Conservation (phyloP, 2,888 invertebrate species). For the Limnephilus rhombicus region DNA sequence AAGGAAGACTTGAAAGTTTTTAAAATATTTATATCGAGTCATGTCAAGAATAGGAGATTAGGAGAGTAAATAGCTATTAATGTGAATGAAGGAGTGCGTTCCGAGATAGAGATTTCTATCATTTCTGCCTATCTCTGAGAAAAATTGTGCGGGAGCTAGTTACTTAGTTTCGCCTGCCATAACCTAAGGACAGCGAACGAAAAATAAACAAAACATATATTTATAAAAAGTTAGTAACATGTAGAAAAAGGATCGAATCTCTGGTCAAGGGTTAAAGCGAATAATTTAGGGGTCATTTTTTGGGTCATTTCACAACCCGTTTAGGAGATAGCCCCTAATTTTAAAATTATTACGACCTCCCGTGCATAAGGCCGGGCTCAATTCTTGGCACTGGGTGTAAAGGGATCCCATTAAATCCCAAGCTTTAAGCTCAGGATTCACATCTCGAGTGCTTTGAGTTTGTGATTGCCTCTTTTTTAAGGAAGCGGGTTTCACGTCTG, state of each 20-base stretch:
- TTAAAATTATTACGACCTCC: neutral
- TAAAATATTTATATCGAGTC: too few relatives aligned
- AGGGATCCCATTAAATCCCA: neutral
- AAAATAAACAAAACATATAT: too few relatives aligned
- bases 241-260: neutral
- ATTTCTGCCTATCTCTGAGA: too few relatives aligned
- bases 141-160: too few relatives aligned
- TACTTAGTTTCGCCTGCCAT: too few relatives aligned
- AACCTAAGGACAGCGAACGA: too few relatives aligned
- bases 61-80: too few relatives aligned
- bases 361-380: neutral
- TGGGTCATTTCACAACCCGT: neutral
- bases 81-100: neutral
- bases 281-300: neutral
- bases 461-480: neutral
- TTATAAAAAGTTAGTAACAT: too few relatives aligned
- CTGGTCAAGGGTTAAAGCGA: neutral
- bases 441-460: neutral
- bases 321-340: neutral
- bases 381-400: neutral
- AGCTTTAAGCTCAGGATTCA: neutral
- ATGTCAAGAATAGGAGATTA: too few relatives aligned
- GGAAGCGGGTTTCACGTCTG: neutral
- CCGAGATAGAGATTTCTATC: neutral
- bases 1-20: too few relatives aligned